A percentile compares a stretch with the other conserved stretches of the same genome.
Conservation (phyloP, 2,113 vertebrate species). For the Chamaea fasciata region DNA sequence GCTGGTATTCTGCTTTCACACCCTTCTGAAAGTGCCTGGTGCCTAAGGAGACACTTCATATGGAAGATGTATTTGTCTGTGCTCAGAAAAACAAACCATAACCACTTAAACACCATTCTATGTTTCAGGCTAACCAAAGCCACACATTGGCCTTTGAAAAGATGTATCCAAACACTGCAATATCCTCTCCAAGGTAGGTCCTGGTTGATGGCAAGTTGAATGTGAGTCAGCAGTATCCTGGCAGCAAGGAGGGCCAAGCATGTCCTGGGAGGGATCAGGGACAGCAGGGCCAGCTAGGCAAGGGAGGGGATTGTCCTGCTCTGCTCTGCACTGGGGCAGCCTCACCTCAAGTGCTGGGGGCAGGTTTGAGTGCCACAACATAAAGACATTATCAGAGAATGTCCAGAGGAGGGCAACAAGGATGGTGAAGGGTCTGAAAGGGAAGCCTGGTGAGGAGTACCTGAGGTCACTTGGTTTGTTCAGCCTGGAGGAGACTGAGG, state of each 20-base stretch:
- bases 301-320: not conserved
- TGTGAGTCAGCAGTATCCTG: not conserved
- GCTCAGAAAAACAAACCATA: not conserved
- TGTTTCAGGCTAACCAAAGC: not conserved
- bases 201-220: not conserved
- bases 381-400: not conserved
- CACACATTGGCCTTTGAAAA: not conserved
- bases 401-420: not conserved
- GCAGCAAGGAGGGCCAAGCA: fast-evolving
- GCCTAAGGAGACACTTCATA: not conserved
- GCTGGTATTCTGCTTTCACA: not conserved
- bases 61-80: not conserved
- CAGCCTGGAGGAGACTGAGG: not conserved
- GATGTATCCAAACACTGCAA: not conserved
- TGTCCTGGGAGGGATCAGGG: not conserved
- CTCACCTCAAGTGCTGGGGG: not conserved
- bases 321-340: not conserved
- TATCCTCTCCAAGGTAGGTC: not conserved
- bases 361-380: fast-evolving
- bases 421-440: not conserved
- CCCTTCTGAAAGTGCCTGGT: not conserved
- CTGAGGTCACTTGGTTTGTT: not conserved
- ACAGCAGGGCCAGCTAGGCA: fast-evolving
- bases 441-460: not conserved
- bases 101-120: not conserved